A percentile compares a stretch with the other conserved stretches of the same genome.
Evolutionary conservation across 2,113 vertebrate species (phyloP).

Genomic region (Strigops habroptila): DNA sequence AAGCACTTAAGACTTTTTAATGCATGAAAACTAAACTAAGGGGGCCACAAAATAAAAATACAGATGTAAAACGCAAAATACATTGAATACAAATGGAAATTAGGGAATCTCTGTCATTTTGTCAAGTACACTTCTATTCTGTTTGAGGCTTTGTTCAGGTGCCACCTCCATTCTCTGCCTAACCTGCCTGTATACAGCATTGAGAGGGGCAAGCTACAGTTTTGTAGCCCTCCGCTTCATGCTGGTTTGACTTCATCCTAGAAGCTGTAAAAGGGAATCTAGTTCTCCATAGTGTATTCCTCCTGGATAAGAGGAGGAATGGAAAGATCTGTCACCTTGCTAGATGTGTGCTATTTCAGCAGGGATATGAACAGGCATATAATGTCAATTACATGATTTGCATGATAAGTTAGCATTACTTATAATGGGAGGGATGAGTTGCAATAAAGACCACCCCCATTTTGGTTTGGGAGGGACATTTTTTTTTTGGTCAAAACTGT

Average conservation of each 20-base stretch:
- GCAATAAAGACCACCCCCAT: background rate
- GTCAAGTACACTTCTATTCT: background rate
- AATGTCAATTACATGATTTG: background rate
- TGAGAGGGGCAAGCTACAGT: background rate
- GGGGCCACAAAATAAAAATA: background rate
- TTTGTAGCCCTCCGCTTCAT: background rate
- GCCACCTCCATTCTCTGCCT: background rate
- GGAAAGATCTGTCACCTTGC: background rate
- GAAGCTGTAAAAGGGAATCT: background rate
- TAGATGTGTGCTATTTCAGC: background rate
- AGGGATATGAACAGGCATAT: background rate
- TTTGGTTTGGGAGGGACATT: background rate
- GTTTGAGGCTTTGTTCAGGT: background rate
- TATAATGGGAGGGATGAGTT: background rate
- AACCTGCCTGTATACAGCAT: background rate
- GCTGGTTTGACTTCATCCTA: background rate
- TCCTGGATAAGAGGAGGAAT: background rate
- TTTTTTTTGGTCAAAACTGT: background rate
- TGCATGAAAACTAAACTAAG: background rate
- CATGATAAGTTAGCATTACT: background rate
- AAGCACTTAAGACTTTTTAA: background rate
- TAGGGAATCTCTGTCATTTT: background rate
- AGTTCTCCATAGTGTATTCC: background rate
- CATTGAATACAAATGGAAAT: background rate
- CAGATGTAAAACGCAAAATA: background rate